Base-by-base conservation (phyloP, 2,888 invertebrate species). In the Trichacis sp. region DNA sequence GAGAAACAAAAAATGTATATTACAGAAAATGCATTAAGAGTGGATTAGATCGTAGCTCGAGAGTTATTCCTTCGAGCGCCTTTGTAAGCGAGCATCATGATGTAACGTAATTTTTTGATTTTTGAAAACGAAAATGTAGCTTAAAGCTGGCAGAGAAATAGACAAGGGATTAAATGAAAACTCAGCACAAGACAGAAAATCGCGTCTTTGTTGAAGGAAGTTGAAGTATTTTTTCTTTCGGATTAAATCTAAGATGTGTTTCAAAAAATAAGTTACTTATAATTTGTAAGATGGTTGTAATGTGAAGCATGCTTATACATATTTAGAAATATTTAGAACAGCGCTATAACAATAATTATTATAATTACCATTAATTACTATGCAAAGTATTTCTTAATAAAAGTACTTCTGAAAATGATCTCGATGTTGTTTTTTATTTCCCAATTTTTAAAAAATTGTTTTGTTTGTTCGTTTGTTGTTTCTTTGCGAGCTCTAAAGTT, bases 351-450 rank as follows among this genome's bases (percentile, higher is more conserved):
- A 83, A 83, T 83, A 82, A 83, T 82, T 80, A 84, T 78, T 78
- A 80, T 82, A 83, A 83, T 78, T 81, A 82, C 78, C 75, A 78
- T 78, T 78, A 82, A 83, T 80, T 79, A 81, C 74, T 75, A 78
- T 83, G 84, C 83, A 83, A 83, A 84, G 82, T 84, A 84, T 84
- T 84, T 84, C 84, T 84, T 84, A 84, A 84, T 84, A 84, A 84
- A 84, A 81, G 78, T 83, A 83, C 77, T 82, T 78, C 77, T 77
- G 75, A 82, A 81, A 82, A 74, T 68, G 71, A 70, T 38, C 18
- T 33, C n/a, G 2, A n/a, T 40, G 14, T 43, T 19, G 36, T 19
- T 12, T 42, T 12, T 60, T 33, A 29, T 33, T 48, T 56, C 29
- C 4, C 29, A 29, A 29, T 9, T 29, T 29, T 9, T 9, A 29